Base-by-base conservation (phyloP, 2,113 vertebrate species). In the Spea bombifrons region DNA sequence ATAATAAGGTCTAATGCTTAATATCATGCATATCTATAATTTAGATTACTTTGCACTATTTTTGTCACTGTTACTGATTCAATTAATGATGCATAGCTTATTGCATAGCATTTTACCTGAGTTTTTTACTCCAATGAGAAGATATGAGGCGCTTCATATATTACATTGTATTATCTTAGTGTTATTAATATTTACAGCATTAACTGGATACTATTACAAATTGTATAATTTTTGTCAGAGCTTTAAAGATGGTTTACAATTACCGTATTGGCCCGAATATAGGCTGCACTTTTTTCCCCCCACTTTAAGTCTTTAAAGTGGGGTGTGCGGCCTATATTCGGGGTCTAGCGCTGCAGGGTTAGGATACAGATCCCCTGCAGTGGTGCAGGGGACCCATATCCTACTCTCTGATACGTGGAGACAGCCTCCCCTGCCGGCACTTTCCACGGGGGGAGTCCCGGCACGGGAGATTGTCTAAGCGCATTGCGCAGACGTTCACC, bases 111-210 rank as follows among this genome's bases (percentile, higher is more conserved):
- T 73, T 73, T 49, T 72, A 80, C 77, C 77, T 80, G 77, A 43
- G 55, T 73, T 73, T 44, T 67, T 50, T 13, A 16, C 49, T 67
- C 12, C 50, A 57, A 8, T 66, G 64, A 67, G 63, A 53, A 73
- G 77, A 47, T 17, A 47, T 43, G 48, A 8, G 71, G 77, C 57
- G 70, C 71, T 53, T 55, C 30, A 13, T 43, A 53, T 71, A 73
- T 73, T 57, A 59, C 65, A 67, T 78, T 78, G 68, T 72, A 66
- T 67, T 67, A 67, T 53, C 15, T 46, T 73, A 73, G 77, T 73
- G 73, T 73, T 71, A 80, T 80, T 80, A 80, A 80, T 80, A 80
- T 80, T 73, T 79, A 73, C 77, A 48, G 63, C 70, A 66, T 66
- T 73, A 79, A 79, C 52, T 30, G 70, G 70, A 72, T 73, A 72